phyloP scores from a whole-genome alignment of 2,888 invertebrate genomes.

The Hypsopygia costalis region DNA sequence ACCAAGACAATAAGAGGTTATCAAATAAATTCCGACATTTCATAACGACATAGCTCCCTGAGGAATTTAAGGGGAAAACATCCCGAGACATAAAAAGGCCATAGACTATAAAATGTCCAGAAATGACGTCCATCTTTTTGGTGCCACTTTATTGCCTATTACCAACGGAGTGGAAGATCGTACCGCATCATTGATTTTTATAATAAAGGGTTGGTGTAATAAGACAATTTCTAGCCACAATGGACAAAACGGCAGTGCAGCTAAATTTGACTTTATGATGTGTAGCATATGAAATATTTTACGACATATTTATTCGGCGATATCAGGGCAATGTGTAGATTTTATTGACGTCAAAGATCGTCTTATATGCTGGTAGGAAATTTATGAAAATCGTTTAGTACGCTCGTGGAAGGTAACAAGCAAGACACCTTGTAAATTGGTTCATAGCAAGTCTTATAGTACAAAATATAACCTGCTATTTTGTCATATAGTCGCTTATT shows the following conservation, averaged over 20 bases:
- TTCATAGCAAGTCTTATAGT: too few relatives aligned
- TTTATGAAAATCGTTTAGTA: too few relatives aligned
- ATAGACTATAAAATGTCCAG: constrained; percentile 12
- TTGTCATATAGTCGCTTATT: too few relatives aligned
- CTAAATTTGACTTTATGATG: not conserved
- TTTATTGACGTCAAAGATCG: not conserved
- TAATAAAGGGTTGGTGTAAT: constrained; percentile 24
- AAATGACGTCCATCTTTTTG: constrained; percentile 7
- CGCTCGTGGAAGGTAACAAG: too few relatives aligned
- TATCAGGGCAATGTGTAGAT: not conserved
- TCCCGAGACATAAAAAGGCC: constrained; percentile 1
- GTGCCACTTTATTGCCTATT: constrained; percentile 21
- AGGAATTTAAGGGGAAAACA: not conserved
- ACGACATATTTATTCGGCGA: not conserved
- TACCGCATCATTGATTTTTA: constrained; percentile 33
- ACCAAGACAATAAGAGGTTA: constrained; percentile 4
- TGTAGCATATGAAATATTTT: not conserved
- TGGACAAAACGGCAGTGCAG: not conserved
- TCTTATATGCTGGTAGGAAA: not conserved
- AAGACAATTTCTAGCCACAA: constrained; percentile 10
- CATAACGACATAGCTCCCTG: constrained; percentile 6
- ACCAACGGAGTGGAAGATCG: constrained; percentile 16
- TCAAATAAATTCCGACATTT: constrained; percentile 6
- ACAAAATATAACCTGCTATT: too few relatives aligned
- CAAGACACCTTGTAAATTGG: too few relatives aligned